Conservation (phyloP, 2,797 vertebrate species). For the Oreonectes daqikongensis region DNA sequence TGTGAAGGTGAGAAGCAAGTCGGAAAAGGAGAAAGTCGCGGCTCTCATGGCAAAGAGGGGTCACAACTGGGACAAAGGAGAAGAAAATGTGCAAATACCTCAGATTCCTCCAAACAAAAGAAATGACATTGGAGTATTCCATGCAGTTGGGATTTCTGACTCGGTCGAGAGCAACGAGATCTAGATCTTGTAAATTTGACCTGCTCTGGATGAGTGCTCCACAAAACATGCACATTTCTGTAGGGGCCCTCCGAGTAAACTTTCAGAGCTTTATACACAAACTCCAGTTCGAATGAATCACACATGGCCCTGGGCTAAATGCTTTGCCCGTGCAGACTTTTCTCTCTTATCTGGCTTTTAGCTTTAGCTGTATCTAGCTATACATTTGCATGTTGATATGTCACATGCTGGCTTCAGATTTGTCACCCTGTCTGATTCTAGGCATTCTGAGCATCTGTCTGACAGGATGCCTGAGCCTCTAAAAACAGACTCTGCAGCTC, state of each 20-base stretch:
- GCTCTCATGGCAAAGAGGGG: conserved; percentile 56
- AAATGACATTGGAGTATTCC: conserved; percentile 47
- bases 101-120: conserved; percentile 65
- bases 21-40: conserved; percentile 47
- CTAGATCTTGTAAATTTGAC: conserved; percentile 47
- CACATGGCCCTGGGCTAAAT: conserved; percentile 4
- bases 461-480: conserved; percentile 40
- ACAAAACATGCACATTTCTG: conserved; percentile 42
- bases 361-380: conserved; percentile 25
- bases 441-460: conserved; percentile 42
- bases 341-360: conserved; percentile 15
- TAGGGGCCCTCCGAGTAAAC: conserved; percentile 35
- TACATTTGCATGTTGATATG: conserved; percentile 40
- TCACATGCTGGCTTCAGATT: conserved; percentile 25
- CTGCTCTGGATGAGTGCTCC: conserved; percentile 40
- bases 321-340: conserved; percentile 20
- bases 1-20: conserved; percentile 46
- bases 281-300: conserved; percentile 40
- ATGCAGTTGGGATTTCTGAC: conserved; percentile 34
- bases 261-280: conserved; percentile 37
- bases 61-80: conserved; percentile 59
- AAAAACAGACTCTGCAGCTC: conserved; percentile 45
- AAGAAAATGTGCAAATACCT: conserved; percentile 56
- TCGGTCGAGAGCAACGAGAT: conserved; percentile 32
- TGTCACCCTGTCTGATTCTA: conserved; percentile 6